Conservation (phyloP, 2,888 invertebrate genomes). For the Salticus scenicus region DNA sequence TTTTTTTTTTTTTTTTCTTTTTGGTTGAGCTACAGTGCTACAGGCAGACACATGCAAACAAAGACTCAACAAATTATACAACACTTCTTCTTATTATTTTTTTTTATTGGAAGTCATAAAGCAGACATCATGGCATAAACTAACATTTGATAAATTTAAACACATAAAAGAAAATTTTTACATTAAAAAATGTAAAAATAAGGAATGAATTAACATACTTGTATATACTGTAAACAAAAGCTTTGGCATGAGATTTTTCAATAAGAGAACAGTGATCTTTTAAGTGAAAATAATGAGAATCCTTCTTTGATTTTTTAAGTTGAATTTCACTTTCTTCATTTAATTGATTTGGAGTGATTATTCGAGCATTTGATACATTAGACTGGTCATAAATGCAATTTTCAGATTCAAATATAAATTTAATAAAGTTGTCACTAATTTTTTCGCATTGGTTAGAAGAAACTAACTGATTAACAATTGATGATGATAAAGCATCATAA, state of each 20-base stretch:
- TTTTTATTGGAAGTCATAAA: too few relatives aligned
- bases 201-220: conserved; percentile 32
- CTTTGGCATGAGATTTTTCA: conserved; percentile 80
- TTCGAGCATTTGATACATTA: conserved; percentile 75
- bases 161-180: too few relatives aligned
- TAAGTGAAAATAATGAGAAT: conserved; percentile 77
- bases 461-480: conserved; percentile 78
- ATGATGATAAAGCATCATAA: conserved; percentile 81
- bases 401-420: conserved; percentile 74
- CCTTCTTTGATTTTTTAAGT: conserved; percentile 78
- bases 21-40: too few relatives aligned
- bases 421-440: conserved; percentile 74
- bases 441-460: conserved; percentile 73
- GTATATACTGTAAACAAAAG: conserved; percentile 81
- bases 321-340: conserved; percentile 65
- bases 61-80: too few relatives aligned
- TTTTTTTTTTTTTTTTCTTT: too few relatives aligned
- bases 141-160: too few relatives aligned
- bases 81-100: too few relatives aligned
- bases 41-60: too few relatives aligned
- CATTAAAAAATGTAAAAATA: background rate
- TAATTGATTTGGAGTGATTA: background rate
- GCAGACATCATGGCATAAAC: too few relatives aligned
- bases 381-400: conserved; percentile 73
- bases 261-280: conserved; percentile 80